Percentiles rank a stretch among this genome's conserved stretches.
Evolutionary conservation across 1,140 invertebrate species (phyloP).

Genomic region (Achatina immaculata): DNA sequence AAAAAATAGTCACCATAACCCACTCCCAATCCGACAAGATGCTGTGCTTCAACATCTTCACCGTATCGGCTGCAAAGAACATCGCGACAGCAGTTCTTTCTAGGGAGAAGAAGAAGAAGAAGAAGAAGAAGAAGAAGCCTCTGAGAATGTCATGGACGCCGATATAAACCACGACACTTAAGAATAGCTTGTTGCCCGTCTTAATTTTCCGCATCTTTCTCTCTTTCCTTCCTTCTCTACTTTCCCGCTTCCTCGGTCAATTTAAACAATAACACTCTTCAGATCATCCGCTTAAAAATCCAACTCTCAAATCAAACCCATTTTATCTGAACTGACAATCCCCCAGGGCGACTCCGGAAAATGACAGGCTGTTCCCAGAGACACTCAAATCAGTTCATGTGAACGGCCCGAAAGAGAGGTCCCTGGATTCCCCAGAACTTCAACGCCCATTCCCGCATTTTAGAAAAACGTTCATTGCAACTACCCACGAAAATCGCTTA

Average conservation of each 20-base stretch:
- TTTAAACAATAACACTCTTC: slow-evolving; percentile 7
- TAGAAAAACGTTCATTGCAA: background rate
- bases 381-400: slow-evolving; percentile 11
- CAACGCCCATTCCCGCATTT: background rate
- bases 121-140: too few relatives aligned
- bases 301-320: background rate
- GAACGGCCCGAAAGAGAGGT: too few relatives aligned
- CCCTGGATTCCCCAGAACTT: background rate
- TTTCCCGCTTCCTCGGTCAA: background rate
- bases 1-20: too few relatives aligned
- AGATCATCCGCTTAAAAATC: background rate
- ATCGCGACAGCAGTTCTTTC: too few relatives aligned
- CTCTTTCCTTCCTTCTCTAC: background rate
- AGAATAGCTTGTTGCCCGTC: too few relatives aligned
- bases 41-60: too few relatives aligned
- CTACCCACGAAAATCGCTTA: slow-evolving; percentile 4
- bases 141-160: background rate
- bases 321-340: background rate
- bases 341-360: background rate
- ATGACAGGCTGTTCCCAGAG: background rate
- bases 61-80: too few relatives aligned
- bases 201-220: background rate
- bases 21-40: too few relatives aligned
- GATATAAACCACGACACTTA: too few relatives aligned
- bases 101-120: background rate